These are phyloP conservation scores for Catharus ustulatus DNA, from an alignment of 2,797 vertebrate genomes.

Conservation along the genomic window DNA sequence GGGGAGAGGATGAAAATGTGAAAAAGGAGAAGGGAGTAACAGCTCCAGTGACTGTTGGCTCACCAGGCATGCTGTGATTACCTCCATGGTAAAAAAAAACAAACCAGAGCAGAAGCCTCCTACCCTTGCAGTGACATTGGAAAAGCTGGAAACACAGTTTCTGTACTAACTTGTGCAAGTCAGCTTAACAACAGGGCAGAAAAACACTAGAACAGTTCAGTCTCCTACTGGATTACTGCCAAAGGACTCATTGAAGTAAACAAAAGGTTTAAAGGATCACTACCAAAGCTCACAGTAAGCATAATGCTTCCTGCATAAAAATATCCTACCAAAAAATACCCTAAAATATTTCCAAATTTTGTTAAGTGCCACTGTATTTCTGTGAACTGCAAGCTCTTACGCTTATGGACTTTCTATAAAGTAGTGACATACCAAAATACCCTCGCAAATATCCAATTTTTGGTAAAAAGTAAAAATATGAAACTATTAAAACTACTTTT, in stretches of 20 bases:
- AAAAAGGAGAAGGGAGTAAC: background rate
- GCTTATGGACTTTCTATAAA: background rate
- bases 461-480: background rate
- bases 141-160: background rate
- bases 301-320: background rate
- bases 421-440: background rate
- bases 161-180: background rate
- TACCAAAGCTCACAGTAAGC: background rate
- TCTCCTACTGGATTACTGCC: background rate
- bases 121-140: background rate
- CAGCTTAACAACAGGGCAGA: background rate
- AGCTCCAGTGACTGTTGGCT: background rate
- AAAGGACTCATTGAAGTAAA: conserved; percentile 22
- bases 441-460: background rate
- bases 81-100: background rate
- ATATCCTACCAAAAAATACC: background rate
- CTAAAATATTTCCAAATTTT: background rate
- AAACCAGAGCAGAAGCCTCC: background rate
- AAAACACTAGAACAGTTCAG: background rate
- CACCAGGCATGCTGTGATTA: background rate
- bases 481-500: background rate
- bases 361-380: background rate
- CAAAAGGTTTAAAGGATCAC: conserved; percentile 45
- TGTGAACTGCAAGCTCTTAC: background rate
- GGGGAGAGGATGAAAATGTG: background rate